Percentiles rank a stretch among this genome's conserved stretches.
Conservation (phyloP, 2,113 vertebrate species). For the Salminus brasiliensis region DNA sequence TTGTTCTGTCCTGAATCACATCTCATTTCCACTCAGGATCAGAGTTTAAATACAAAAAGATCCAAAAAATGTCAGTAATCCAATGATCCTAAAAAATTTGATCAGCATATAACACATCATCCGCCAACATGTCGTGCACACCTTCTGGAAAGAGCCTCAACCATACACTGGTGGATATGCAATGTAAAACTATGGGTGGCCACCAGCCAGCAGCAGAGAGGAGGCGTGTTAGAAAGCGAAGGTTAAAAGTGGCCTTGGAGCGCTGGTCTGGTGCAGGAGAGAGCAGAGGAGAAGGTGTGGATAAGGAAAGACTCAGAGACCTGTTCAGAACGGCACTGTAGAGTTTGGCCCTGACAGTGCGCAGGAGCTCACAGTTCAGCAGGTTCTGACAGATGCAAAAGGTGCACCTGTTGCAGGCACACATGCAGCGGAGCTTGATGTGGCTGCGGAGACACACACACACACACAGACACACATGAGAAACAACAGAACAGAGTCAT, state of each 20-base stretch:
- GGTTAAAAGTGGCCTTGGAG: constrained; percentile 35
- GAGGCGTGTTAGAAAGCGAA: constrained; percentile 57
- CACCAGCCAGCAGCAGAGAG: constrained; percentile 41
- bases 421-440: constrained; percentile 95
- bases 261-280: not conserved
- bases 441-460: constrained; percentile 90
- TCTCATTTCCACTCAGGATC: too few species aligned
- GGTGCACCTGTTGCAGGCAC: constrained; percentile 97
- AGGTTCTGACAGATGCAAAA: constrained; percentile 99
- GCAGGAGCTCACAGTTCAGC: constrained; percentile 97
- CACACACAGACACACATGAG: constrained; percentile 77
- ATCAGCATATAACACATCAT: too few species aligned
- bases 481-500: constrained; percentile 77
- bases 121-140: too few species aligned
- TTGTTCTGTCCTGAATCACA: too few species aligned
- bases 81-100: too few species aligned
- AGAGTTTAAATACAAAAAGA: too few species aligned
- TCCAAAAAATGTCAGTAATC: too few species aligned
- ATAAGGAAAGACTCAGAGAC: constrained; percentile 78
- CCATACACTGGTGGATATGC: constrained; percentile 71
- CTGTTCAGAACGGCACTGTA: constrained; percentile 95
- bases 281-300: constrained; percentile 33
- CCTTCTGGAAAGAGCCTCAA: not conserved
- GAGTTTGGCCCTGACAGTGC: constrained; percentile 96
- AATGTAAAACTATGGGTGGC: constrained; percentile 62